Evolutionary conservation across 2,888 invertebrate species (phyloP).

Genomic region (Hirtodrosophila alboralis): DNA sequence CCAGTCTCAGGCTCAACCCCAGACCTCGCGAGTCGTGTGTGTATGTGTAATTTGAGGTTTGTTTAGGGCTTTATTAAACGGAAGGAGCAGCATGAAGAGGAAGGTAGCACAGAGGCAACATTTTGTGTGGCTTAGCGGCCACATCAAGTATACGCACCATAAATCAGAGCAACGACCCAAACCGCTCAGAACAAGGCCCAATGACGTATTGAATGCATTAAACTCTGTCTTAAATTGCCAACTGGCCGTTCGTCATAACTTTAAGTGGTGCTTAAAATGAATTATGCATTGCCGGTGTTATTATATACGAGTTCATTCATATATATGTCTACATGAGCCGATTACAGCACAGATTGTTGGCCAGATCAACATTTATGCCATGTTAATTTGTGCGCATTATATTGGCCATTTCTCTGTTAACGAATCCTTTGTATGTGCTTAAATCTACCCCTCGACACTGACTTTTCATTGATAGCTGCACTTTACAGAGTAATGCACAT

Average conservation of each 20-base stretch:
- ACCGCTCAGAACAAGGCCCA: slow-evolving; percentile 45
- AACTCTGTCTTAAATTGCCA: slow-evolving; percentile 69
- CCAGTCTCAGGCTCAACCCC: slow-evolving; percentile 5
- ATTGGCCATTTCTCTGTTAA: slow-evolving; percentile 34
- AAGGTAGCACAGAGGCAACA: slow-evolving; percentile 34
- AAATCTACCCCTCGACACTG: background rate
- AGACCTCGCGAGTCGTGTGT: background rate
- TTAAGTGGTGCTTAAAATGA: slow-evolving; percentile 79
- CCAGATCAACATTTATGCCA: slow-evolving; percentile 32
- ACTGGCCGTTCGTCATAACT: slow-evolving; percentile 64
- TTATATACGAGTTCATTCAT: slow-evolving; percentile 40
- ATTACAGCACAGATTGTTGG: slow-evolving; percentile 43
- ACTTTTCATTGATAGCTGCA: slow-evolving; percentile 8
- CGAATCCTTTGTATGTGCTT: slow-evolving; percentile 4
- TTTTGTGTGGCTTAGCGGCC: slow-evolving; percentile 68
- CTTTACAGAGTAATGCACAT: background rate
- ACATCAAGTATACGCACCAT: slow-evolving; percentile 77
- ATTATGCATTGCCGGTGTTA: slow-evolving; percentile 65
- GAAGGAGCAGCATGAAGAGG: slow-evolving; percentile 1
- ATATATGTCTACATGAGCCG: slow-evolving; percentile 16
- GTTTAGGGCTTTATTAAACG: slow-evolving; percentile 49
- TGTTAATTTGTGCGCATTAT: slow-evolving; percentile 63
- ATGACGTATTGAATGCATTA: slow-evolving; percentile 77
- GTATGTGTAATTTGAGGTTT: slow-evolving; percentile 41
- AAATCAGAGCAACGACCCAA: slow-evolving; percentile 67